Conservation (phyloP, 2,113 vertebrate genomes). For the Xiphophorus couchianus region DNA sequence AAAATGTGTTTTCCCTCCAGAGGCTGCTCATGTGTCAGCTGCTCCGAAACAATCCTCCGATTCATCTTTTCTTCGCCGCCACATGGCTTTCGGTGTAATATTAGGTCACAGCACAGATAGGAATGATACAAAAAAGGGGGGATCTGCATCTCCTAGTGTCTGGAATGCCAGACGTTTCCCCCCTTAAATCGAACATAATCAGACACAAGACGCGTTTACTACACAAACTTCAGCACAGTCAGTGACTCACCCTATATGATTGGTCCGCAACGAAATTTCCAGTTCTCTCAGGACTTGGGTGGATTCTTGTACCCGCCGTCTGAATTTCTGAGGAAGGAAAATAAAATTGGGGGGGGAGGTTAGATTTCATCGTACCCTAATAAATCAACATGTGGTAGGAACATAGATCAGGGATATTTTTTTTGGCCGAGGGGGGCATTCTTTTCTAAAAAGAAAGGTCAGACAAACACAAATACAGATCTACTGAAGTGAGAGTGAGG, state of each 20-base stretch:
- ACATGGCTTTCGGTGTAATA: slow-evolving; percentile 60
- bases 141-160: slow-evolving; percentile 57
- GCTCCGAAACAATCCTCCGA: slow-evolving; percentile 56
- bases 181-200: slow-evolving; percentile 54
- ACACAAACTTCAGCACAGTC: slow-evolving; percentile 25
- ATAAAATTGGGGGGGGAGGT: slow-evolving; percentile 20
- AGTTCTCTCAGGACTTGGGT: slow-evolving; percentile 97
- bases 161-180: slow-evolving; percentile 64
- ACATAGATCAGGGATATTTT: slow-evolving; percentile 39
- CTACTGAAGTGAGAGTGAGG: slow-evolving; percentile 39
- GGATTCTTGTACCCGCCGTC: slow-evolving; percentile 96
- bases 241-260: slow-evolving; percentile 94
- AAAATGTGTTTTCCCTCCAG: slow-evolving; percentile 40
- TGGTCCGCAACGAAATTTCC: slow-evolving; percentile 98
- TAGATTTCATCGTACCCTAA: slow-evolving; percentile 49
- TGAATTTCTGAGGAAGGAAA: slow-evolving; percentile 88
- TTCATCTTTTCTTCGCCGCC: slow-evolving; percentile 56
- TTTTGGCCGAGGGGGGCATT: slow-evolving; percentile 26
- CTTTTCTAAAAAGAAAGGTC: slow-evolving; percentile 35
- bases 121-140: slow-evolving; percentile 44
- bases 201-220: slow-evolving; percentile 29
- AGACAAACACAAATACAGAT: slow-evolving; percentile 20
- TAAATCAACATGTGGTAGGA: slow-evolving; percentile 51
- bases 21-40: slow-evolving; percentile 43
- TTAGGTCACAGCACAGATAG: slow-evolving; percentile 34